These are phyloP conservation scores for Apocheima hispidaria DNA, from an alignment of 2,888 invertebrate species.

Conservation along the genomic window DNA sequence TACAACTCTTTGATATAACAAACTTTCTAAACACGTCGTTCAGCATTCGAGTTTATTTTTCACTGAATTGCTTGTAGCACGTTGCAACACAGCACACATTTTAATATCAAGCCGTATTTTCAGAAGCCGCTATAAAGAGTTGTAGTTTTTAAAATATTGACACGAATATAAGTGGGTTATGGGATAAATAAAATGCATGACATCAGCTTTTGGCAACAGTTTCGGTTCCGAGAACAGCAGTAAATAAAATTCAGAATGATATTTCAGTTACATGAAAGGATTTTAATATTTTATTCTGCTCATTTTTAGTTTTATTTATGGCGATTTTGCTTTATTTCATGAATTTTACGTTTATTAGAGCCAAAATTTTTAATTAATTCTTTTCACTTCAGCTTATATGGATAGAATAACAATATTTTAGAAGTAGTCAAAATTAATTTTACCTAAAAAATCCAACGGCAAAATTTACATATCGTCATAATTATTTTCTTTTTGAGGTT, in stretches of 20 bases:
- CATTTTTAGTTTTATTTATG: background rate
- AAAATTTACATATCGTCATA: no score
- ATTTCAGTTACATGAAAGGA: conserved; percentile 4
- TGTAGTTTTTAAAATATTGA: conserved; percentile 38
- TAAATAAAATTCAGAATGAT: conserved; percentile 21
- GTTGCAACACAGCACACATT: conserved; percentile 20
- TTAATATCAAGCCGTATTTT: conserved; percentile 25
- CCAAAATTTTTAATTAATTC: background rate
- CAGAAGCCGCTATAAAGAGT: conserved; percentile 20
- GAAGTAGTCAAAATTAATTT: no score
- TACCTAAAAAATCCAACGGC: no score
- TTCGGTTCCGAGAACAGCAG: conserved; percentile 28
- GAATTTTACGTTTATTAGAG: background rate
- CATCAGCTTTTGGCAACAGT: conserved; percentile 32
- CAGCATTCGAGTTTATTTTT: conserved; percentile 23
- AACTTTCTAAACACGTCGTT: conserved; percentile 34
- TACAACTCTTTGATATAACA: conserved; percentile 36
- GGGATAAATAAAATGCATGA: conserved; percentile 31
- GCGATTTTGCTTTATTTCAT: background rate
- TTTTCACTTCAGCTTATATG: background rate
- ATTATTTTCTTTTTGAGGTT: no score
- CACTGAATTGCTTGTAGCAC: conserved; percentile 25
- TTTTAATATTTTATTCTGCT: conserved; percentile 2
- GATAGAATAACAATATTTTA: no score
- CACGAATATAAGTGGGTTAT: conserved; percentile 39